Base-by-base conservation (phyloP, 2,888 invertebrate genomes). In the Nudaria mundana region DNA sequence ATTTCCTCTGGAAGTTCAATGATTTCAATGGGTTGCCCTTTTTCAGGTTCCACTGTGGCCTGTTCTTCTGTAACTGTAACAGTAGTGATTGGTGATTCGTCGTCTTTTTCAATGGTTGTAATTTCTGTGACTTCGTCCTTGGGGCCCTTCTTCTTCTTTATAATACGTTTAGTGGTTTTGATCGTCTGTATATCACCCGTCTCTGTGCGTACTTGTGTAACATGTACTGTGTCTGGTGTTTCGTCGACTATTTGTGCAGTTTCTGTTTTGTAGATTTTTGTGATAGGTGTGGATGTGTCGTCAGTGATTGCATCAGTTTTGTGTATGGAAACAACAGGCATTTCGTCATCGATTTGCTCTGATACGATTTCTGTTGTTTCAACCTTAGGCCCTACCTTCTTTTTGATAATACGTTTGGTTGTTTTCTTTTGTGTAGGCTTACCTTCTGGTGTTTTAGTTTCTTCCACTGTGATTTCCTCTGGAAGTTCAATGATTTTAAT, bases 401-500 rank as follows among this genome's bases (percentile, higher is more conserved):
- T 33, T 54, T 55, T 53, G 5, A 51, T 52, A 0, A 49, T 33
- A 0, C 57, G 45, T n/a, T 49, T 56, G 0, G 38, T 48, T 0
- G 14, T 65, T 20, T 71, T 55, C 37, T 71, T 70, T 44, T 75
- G 73, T 14, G 54, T 63, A 0, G 51, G 23, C 47, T 56, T 68
- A 56, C 72, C 44, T 0, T 44, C 35, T 1, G 35, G 20, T 7
- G 34, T 15, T n/a, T 13, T 5, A 1, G 30, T 4, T 15, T 31
- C 40, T 24, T 35, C 40, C 3, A 31, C 20, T 8, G 22, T 31
- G 1, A 26, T 36, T n/a, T 40, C 35, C 13, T 36, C 35, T 3
- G 40, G 33, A 7, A 33, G 8, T 8, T 33, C 33, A n/a, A 33
- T 15, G 6, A 33, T 32, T 28, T 15, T 14, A 28, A 14, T 15